Evolutionary conservation across 2,888 invertebrate species (phyloP).

Genomic region (Agonopterix heracliana): DNA sequence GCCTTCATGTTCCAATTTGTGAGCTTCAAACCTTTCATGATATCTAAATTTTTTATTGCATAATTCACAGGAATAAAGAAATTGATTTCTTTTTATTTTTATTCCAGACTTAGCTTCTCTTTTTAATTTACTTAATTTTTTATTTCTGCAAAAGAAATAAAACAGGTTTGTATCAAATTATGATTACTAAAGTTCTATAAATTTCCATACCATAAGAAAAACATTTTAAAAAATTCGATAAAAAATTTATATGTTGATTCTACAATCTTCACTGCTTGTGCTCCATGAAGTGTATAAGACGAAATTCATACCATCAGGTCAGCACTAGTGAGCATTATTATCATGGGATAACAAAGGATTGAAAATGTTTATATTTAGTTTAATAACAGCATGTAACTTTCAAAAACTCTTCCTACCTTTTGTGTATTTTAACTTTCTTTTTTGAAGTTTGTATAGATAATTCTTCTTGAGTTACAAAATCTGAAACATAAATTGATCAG

Average conservation of each 20-base stretch:
- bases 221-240: too few species aligned
- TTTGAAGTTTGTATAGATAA: constrained; percentile 10
- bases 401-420: constrained; percentile 11
- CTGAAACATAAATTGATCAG: constrained; percentile 14
- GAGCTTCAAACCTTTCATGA: constrained; percentile 49
- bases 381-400: too few species aligned
- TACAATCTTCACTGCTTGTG: too few species aligned
- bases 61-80: constrained; percentile 42
- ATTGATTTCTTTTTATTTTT: constrained; percentile 30
- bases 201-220: too few species aligned
- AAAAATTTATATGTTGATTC: too few species aligned
- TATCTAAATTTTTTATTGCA: constrained; percentile 53
- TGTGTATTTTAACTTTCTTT: constrained; percentile 11
- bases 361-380: too few species aligned
- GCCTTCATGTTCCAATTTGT: constrained; percentile 53
- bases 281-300: too few species aligned
- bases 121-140: constrained; percentile 17
- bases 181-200: too few species aligned
- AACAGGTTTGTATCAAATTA: neutral
- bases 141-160: constrained; percentile 21
- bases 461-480: constrained; percentile 11
- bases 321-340: too few species aligned
- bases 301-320: too few species aligned
- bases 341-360: too few species aligned
- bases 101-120: constrained; percentile 13